Evolutionary conservation across 2,113 vertebrate genomes (phyloP), one percentile per base, ranked within the genome.

Genomic region (Pygoscelis adeliae): DNA sequence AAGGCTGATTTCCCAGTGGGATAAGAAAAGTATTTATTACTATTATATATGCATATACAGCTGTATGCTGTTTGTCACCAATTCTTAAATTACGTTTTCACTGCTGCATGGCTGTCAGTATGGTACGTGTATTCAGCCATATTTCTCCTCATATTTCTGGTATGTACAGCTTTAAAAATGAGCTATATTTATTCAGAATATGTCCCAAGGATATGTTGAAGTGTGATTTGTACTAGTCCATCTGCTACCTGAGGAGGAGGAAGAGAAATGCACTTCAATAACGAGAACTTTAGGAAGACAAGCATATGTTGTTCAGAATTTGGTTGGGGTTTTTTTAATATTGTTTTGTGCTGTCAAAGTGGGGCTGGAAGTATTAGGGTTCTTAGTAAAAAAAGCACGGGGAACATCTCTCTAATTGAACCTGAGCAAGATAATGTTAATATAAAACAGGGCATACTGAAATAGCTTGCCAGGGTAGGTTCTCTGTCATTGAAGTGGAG

Each of bases 201-300:
- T 69, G 87, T 89, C 34, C 59, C 58, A 50, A 46, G 69, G 72
- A 50, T 49, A 10, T n/a, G 50, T 12, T 62, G 50, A 36, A 95
- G 72, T 70, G 71, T 38, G 83, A 42, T 91, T 94, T 94, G 55
- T 81, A 9, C 71, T 67, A 73, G 47, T 94, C 92, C 89, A 83
- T 92, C 91, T 95, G 83, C 72, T 32, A 26, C 87, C 91, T 89
- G 95, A 89, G 80, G 76, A 83, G 95, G 61, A 92, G 91, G 71
- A 78, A 30, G 65, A 87, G 80, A 87, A 92, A 89, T 5, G 53
- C 52, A 1, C 89, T 69, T 80, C 20, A 62, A 52, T 69, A 32
- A 92, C 21, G 93, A 80, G 67, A 72, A 16, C 80, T 87, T 87
- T 9, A 38, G 42, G 67, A 62, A 80, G 89, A 17, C 36, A 62